Evolutionary conservation across 1,140 invertebrate genomes (phyloP).

Genomic region (Cotesia typhae): DNA sequence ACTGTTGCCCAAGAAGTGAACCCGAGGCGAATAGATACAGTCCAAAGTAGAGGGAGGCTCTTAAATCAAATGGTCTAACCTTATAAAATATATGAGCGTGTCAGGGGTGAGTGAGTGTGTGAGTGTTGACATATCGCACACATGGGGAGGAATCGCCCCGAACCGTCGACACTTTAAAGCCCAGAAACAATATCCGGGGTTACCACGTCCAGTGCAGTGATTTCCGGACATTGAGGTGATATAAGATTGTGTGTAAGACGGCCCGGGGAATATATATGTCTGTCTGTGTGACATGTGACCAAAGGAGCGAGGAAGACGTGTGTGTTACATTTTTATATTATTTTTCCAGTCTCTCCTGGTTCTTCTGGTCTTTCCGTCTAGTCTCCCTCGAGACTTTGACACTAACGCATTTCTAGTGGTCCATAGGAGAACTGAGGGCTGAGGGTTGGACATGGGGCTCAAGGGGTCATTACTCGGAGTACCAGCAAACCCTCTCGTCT

Average conservation of each 20-base stretch:
- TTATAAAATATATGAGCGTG: too few relatives aligned
- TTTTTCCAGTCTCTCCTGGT: too few relatives aligned
- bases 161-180: constrained; percentile 4
- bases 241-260: neutral
- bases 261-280: neutral
- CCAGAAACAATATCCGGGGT: constrained; percentile 26
- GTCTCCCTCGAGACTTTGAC: constrained; percentile 40
- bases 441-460: neutral
- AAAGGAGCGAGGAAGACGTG: too few relatives aligned
- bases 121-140: too few relatives aligned
- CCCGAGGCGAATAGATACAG: too few relatives aligned
- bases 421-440: neutral
- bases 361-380: constrained; percentile 16
- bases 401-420: constrained; percentile 44
- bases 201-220: neutral
- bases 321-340: too few relatives aligned
- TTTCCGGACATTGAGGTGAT: neutral
- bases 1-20: too few relatives aligned
- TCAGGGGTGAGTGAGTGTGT: too few relatives aligned
- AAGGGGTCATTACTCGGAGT: neutral
- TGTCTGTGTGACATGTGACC: neutral
- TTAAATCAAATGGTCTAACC: too few relatives aligned
- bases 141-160: neutral
- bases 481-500: constrained; percentile 23
- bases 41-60: too few relatives aligned